These are phyloP conservation scores for Copidosoma floridanum DNA, from an alignment of 1,140 invertebrate species.

Conservation along the genomic window DNA sequence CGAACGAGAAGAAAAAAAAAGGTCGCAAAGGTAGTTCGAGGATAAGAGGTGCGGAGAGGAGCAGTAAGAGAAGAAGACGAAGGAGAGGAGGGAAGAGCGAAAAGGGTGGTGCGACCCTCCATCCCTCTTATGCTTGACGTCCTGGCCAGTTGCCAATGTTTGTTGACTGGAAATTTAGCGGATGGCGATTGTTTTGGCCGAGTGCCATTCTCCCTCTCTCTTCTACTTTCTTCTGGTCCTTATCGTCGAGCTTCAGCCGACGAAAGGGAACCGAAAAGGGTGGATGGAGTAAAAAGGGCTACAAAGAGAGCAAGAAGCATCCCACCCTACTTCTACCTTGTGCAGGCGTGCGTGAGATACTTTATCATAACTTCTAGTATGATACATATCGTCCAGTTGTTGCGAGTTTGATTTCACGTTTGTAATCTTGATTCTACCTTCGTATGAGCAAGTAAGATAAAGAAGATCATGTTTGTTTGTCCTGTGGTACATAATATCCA, in stretches of 20 bases:
- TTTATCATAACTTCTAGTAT: not conserved
- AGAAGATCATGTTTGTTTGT: no score
- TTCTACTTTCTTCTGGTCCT: not conserved
- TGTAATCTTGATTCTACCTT: no score
- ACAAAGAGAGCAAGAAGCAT: not conserved
- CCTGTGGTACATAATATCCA: no score
- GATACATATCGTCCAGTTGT: no score
- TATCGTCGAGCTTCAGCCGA: not conserved
- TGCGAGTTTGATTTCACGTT: no score
- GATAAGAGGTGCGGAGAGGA: slow-evolving; percentile 1
- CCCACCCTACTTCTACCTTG: no score
- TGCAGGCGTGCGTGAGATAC: not conserved
- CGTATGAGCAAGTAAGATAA: no score
- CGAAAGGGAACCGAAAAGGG: not conserved
- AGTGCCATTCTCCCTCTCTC: slow-evolving; percentile 45
- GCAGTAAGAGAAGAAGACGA: slow-evolving; percentile 4
- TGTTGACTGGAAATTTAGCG: slow-evolving; percentile 53
- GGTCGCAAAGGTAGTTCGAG: not conserved
- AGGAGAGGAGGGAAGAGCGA: not conserved
- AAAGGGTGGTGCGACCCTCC: not conserved
- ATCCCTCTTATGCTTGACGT: slow-evolving; percentile 3
- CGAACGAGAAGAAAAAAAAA: no score
- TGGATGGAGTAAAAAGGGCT: not conserved
- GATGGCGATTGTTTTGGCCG: slow-evolving; percentile 49
- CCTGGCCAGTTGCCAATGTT: slow-evolving; percentile 44